Base-by-base conservation (phyloP, 1,140 invertebrate species). In the Nephotettix cincticeps region DNA sequence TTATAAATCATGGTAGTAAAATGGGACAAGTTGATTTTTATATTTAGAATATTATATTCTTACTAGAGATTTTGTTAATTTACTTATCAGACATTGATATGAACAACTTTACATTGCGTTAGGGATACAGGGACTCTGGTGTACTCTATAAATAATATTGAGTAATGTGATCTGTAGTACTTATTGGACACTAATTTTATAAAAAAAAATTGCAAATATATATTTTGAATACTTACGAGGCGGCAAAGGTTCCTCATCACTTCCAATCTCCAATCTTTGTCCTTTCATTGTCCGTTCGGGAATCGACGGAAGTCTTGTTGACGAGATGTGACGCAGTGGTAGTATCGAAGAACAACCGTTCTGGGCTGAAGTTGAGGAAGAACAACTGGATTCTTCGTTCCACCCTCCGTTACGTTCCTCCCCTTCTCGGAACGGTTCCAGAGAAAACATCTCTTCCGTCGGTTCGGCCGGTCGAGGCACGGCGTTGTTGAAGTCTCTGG, bases 191-290 rank as follows among this genome's bases (percentile, higher is more conserved):
- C n/a, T n/a, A n/a, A n/a, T n/a, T n/a, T n/a, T n/a, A n/a, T n/a
- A n/a, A n/a, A n/a, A n/a, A n/a, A n/a, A n/a, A n/a, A n/a, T n/a
- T n/a, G n/a, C n/a, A n/a, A n/a, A n/a, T n/a, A n/a, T n/a, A n/a
- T n/a, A n/a, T n/a, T n/a, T n/a, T n/a, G 11, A 47, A n/a, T 40
- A 82, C 84, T 85, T 83, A 93, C 92, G 91, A 74, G 93, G 88
- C 43, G 94, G 94, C 72, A 96, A 80, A 21, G 93, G 91, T 80
- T 95, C 93, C 75, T 95, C 93, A 73, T 83, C 84, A 73, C 83
- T 82, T 73, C 84, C 83, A 45, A 88, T 84, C 11, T 89, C 86
- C 56, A 90, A 82, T n/a, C 86, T 83, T 76, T 90, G 87, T 68
- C 84, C 81, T 63, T 85, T 79, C 47, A 84, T 84, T 65, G 85